Conservation (phyloP, 2,113 vertebrate species). For the Oncorhynchus keta region DNA sequence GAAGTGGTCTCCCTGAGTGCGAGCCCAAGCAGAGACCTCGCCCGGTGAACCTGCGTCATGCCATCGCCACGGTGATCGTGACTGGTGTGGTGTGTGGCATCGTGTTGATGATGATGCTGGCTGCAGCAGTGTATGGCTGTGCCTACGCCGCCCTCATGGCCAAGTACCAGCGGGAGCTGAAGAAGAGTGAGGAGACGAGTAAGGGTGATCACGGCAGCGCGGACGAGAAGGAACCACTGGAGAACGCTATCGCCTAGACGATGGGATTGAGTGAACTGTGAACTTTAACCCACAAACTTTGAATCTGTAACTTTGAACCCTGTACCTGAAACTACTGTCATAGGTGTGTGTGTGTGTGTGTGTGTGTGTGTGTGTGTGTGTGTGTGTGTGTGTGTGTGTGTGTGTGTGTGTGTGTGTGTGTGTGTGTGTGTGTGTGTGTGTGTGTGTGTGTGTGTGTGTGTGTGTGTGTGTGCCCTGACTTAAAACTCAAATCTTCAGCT, state of each 20-base stretch:
- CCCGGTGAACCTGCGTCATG: constrained; percentile 84
- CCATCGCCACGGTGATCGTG: constrained; percentile 90
- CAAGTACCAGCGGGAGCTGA: constrained; percentile 80
- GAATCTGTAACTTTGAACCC: background rate
- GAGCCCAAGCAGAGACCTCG: constrained; percentile 80
- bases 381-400: constrained; percentile 17
- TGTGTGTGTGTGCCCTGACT: constrained; percentile 23
- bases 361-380: constrained; percentile 18
- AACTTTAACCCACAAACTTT: constrained; percentile 27
- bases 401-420: constrained; percentile 14
- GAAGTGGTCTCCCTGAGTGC: constrained; percentile 62
- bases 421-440: constrained; percentile 12
- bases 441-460: constrained; percentile 28
- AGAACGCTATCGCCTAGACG: constrained; percentile 72
- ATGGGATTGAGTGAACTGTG: constrained; percentile 58
- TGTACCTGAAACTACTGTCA: background rate
- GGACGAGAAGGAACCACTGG: constrained; percentile 77
- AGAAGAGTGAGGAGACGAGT: constrained; percentile 53
- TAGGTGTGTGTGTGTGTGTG: constrained; percentile 34
- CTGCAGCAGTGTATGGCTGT: constrained; percentile 89
- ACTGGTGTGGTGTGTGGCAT: constrained; percentile 92
- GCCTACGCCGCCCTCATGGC: constrained; percentile 91
- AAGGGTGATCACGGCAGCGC: constrained; percentile 10
- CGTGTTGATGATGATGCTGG: constrained; percentile 95
- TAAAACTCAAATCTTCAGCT: background rate